phyloP scores from a whole-genome alignment of 2,797 vertebrate species.

The Sibirionetta formosa region DNA sequence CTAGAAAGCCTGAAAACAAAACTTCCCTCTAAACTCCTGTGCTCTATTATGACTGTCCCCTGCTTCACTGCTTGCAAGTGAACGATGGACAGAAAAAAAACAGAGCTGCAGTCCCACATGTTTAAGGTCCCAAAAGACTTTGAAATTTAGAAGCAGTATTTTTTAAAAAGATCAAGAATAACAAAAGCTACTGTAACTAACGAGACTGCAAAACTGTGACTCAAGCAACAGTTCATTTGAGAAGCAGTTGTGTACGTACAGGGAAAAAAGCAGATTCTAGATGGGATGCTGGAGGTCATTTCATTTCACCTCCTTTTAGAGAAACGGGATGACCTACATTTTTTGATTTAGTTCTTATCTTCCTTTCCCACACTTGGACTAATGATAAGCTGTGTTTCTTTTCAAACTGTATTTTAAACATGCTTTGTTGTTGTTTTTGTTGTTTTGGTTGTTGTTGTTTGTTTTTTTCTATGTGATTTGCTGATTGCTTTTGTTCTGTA shows the following conservation, averaged over 20 bases:
- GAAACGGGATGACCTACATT: conserved; percentile 1
- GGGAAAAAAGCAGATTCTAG: background rate
- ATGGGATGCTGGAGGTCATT: background rate
- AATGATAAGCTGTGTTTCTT: background rate
- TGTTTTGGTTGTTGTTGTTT: background rate
- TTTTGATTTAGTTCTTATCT: background rate
- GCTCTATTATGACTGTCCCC: background rate
- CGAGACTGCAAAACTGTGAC: background rate
- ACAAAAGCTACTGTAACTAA: background rate
- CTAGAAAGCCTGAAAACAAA: background rate
- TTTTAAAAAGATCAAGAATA: background rate
- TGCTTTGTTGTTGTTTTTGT: background rate
- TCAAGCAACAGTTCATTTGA: background rate
- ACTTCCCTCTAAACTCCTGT: background rate
- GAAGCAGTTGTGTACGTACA: background rate
- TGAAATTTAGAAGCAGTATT: background rate
- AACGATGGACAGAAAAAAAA: background rate
- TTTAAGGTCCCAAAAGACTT: background rate
- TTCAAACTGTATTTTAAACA: background rate
- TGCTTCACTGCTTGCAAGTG: background rate
- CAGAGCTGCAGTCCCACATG: background rate
- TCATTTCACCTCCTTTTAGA: background rate
- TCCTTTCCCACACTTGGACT: conserved; percentile 4
- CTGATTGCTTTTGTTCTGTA: background rate
- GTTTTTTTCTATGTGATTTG: background rate